Evolutionary conservation across 2,797 vertebrate species (phyloP).

Genomic region (Bradypodion ventrale): DNA sequence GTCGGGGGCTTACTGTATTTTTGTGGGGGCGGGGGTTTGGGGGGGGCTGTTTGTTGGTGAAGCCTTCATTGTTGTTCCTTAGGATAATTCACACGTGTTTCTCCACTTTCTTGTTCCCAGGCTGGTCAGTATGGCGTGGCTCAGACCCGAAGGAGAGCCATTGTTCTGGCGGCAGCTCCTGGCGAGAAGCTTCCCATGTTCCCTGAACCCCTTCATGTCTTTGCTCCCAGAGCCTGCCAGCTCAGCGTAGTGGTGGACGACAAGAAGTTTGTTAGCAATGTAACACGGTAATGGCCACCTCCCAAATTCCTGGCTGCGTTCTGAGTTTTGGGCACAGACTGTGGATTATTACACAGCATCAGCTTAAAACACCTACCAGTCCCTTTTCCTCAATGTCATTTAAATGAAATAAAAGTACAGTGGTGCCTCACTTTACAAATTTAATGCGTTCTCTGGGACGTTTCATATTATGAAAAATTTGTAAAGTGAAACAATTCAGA

Average conservation of each 20-base stretch:
- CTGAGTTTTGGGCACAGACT: neutral
- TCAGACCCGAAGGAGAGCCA: slow-evolving; percentile 92
- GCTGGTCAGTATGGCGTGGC: slow-evolving; percentile 95
- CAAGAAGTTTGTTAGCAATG: slow-evolving; percentile 92
- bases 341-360: no score
- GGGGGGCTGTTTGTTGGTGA: neutral
- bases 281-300: slow-evolving; percentile 83
- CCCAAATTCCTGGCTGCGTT: no score
- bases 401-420: neutral
- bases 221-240: slow-evolving; percentile 92
- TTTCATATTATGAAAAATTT: no score
- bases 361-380: neutral
- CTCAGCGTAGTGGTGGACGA: slow-evolving; percentile 94
- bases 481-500: no score
- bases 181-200: slow-evolving; percentile 93
- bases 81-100: neutral
- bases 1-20: no score
- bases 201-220: slow-evolving; percentile 93
- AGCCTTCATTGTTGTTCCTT: fast-evolving
- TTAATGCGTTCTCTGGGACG: no score
- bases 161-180: slow-evolving; percentile 91
- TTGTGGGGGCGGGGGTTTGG: no score
- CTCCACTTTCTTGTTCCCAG: slow-evolving; percentile 65
- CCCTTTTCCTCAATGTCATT: neutral
- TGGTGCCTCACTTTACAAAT: no score